Evolutionary conservation across 2,113 vertebrate genomes (phyloP), one percentile per base, ranked within the genome.

Genomic region (Oncorhynchus masou): DNA sequence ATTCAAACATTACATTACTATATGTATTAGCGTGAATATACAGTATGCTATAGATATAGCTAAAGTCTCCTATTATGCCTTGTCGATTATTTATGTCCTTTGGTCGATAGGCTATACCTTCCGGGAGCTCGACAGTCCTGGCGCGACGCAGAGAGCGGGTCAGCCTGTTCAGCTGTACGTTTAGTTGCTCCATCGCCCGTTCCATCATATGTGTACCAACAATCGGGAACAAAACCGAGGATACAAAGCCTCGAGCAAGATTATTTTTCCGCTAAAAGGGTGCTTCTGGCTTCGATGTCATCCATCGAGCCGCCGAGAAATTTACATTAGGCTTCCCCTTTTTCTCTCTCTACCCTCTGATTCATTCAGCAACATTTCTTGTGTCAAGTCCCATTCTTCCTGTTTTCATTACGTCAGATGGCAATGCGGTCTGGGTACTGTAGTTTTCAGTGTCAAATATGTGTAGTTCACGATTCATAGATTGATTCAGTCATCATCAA

Each of bases 181-280:
- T 95, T 0, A 94, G 86, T 89, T 98, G 97, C 92, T 99, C 97
- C 97, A 99, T 99, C 89, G 97, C 97, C 92, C 96, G 95, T 94
- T 99, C 97, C 97, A 99, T 99, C 91, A 95, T 97, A 95, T 39
- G 95, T 62, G 72, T 76, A 45, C 73, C 29, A 22, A 74, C 79
- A 73, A 69, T 75, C n/a, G 29, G 59, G 51, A 67, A 24, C 65
- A 85, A 83, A 25, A 54, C 15, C 34, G 69, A 13, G 24, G 75
- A 27, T 64, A 82, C 45, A 48, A 60, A 75, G 78, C 79, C 79
- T 76, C 71, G 57, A 8, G 6, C 15, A 57, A 25, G 3, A 34
- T 74, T 83, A 86, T 22, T 16, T 7, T 19, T 11, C 75, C 75
- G 57, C 70, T 12, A n/a, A 29, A 25, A 29, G 5, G 19, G 2